Percentiles rank a stretch among this genome's conserved stretches.
Conservation (phyloP, 2,113 vertebrate species). For the Odontophorus gujanensis region DNA sequence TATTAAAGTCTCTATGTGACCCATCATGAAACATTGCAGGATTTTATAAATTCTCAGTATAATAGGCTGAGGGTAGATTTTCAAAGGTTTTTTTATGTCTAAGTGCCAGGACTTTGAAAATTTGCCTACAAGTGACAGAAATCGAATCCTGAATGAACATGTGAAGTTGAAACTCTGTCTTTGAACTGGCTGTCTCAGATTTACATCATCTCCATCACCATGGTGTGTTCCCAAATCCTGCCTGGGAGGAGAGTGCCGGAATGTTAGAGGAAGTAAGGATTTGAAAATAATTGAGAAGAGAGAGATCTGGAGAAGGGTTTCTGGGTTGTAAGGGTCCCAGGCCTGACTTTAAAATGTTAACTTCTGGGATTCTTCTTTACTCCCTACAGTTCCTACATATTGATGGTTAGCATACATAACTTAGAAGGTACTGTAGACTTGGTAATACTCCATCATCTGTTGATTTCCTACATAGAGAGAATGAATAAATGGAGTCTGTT, state of each 20-base stretch:
- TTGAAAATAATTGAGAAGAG: not conserved
- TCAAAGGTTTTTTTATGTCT: slow-evolving; percentile 13
- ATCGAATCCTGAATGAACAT: not conserved
- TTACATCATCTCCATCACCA: not conserved
- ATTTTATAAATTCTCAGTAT: slow-evolving; percentile 19
- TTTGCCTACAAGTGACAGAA: slow-evolving; percentile 12
- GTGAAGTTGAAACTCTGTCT: not conserved
- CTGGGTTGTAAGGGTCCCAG: not conserved
- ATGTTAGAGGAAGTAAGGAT: not conserved
- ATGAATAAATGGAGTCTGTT: not conserved
- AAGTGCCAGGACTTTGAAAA: slow-evolving; percentile 46
- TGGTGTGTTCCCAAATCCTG: accelerated
- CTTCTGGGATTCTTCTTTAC: not conserved
- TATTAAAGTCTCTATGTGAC: slow-evolving; percentile 31
- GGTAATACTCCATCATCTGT: not conserved
- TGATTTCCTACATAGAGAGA: not conserved
- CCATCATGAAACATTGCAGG: slow-evolving; percentile 14
- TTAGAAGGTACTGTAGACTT: not conserved
- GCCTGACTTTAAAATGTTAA: not conserved
- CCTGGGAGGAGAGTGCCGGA: not conserved
- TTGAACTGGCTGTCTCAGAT: not conserved
- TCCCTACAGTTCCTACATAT: accelerated
- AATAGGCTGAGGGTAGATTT: slow-evolving; percentile 21
- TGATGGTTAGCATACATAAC: not conserved
- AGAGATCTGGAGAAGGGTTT: not conserved